Conservation (phyloP, 2,113 vertebrate species). For the Nycticorax nycticorax region DNA sequence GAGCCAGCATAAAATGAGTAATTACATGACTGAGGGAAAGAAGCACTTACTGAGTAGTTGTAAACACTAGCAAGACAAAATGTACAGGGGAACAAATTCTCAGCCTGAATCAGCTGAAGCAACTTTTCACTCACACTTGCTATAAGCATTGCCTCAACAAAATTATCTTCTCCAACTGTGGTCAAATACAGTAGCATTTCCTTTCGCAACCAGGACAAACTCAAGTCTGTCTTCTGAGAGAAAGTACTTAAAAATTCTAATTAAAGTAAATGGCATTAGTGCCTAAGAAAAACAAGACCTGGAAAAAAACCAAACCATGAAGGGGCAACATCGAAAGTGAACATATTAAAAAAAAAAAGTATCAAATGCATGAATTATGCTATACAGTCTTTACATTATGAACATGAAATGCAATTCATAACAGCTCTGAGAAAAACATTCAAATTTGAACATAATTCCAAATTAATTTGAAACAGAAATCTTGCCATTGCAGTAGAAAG, state of each 20-base stretch:
- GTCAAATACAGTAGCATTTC: not conserved
- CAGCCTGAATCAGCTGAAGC: not conserved
- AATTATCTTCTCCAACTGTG: not conserved
- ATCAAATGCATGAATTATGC: not conserved
- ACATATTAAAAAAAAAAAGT: not conserved
- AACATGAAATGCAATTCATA: not conserved
- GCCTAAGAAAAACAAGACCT: not conserved
- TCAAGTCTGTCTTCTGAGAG: not conserved
- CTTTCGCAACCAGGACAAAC: not conserved
- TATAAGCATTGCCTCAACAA: not conserved
- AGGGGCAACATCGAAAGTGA: not conserved
- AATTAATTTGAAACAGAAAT: not conserved
- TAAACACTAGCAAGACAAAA: not conserved
- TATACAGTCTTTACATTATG: not conserved
- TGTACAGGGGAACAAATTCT: not conserved
- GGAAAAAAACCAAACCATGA: not conserved
- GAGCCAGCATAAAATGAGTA: not conserved
- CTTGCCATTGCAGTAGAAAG: not conserved
- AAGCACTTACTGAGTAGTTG: not conserved
- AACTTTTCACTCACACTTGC: not conserved
- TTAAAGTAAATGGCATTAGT: not conserved
- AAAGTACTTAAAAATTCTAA: not conserved
- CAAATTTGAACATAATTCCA: not conserved
- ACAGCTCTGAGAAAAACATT: not conserved
- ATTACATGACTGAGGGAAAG: not conserved